These are phyloP conservation scores for Lucilia cuprina DNA, from an alignment of 1,140 invertebrate species.

Conservation along the genomic window DNA sequence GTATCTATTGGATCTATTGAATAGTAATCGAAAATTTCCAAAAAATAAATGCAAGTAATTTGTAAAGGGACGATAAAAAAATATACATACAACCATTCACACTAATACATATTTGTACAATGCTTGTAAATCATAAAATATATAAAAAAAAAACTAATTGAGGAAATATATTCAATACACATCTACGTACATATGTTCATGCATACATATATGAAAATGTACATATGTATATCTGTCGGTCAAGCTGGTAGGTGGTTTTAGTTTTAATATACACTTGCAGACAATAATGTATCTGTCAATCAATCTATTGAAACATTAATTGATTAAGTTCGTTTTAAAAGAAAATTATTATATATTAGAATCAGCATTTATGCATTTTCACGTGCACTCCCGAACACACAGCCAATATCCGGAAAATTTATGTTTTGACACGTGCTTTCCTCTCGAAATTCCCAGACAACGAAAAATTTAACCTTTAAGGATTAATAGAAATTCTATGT, in stretches of 20 bases:
- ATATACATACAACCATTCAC: neutral
- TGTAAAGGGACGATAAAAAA: neutral
- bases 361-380: neutral
- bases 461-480: constrained; percentile 11
- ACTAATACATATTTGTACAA: neutral
- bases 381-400: neutral
- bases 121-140: neutral
- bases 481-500: neutral
- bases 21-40: neutral
- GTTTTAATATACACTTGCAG: no score
- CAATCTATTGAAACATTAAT: neutral
- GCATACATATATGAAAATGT: no score
- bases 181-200: no score
- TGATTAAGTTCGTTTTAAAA: no score
- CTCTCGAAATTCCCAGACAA: neutral
- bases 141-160: neutral
- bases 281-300: neutral
- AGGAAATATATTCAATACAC: neutral
- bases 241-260: no score
- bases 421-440: constrained; percentile 23
- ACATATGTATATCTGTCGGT: no score
- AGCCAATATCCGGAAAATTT: constrained; percentile 23
- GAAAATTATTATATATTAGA: neutral
- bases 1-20: neutral
- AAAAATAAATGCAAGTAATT: constrained; percentile 1